A percentile compares a stretch with the other conserved stretches of the same genome.
Conservation (phyloP, 2,113 vertebrate genomes). For the Sinosuthora webbiana region DNA sequence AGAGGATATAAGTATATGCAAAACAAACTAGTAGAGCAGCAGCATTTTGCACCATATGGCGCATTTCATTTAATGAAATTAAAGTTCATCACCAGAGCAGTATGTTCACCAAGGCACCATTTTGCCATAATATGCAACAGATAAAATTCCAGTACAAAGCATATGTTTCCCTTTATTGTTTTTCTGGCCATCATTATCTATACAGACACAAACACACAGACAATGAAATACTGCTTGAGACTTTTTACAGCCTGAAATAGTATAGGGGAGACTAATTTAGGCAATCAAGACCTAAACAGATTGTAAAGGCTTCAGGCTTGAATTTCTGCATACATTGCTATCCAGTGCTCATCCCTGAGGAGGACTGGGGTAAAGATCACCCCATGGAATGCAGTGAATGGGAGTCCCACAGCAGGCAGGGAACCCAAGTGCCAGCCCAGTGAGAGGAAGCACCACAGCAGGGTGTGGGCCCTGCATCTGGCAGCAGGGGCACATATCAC, state of each 20-base stretch:
- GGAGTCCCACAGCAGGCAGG: background rate
- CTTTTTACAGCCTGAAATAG: background rate
- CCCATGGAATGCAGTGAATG: background rate
- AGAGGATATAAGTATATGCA: background rate
- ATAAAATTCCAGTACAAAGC: background rate
- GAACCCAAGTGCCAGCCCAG: background rate
- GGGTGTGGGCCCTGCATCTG: background rate
- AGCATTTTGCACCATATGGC: conserved; percentile 1
- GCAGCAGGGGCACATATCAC: background rate
- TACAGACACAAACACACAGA: background rate
- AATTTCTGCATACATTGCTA: background rate
- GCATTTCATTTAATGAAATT: background rate
- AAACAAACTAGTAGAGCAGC: background rate
- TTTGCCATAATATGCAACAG: background rate
- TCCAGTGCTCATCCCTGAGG: background rate
- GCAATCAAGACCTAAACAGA: background rate
- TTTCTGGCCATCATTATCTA: background rate
- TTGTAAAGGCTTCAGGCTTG: background rate
- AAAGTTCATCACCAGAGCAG: background rate
- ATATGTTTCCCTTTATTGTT: background rate
- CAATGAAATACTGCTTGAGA: background rate
- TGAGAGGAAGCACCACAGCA: background rate
- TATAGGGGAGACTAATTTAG: background rate
- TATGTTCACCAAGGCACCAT: background rate
- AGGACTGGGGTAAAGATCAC: background rate